Conservation (phyloP, 2,113 vertebrate genomes). For the Colius striatus region DNA sequence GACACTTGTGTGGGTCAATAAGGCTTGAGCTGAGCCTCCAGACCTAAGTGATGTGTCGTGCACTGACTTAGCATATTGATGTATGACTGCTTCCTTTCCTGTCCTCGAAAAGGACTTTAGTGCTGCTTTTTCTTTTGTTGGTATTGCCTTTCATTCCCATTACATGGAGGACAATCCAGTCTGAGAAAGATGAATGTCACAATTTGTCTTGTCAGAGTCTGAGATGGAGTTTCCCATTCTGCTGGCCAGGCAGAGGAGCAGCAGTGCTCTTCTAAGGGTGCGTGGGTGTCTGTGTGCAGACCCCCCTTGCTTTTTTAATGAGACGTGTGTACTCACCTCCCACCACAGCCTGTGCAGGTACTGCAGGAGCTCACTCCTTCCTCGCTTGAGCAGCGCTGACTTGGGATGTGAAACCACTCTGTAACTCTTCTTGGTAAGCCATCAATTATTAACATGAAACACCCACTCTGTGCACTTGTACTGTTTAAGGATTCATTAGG, state of each 20-base stretch:
- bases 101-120: not conserved
- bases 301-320: not conserved
- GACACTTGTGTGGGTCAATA: slow-evolving; percentile 13
- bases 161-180: not conserved
- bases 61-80: slow-evolving; percentile 26
- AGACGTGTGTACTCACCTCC: not conserved
- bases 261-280: fast-evolving
- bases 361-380: not conserved
- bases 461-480: fast-evolving
- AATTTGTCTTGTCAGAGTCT: slow-evolving; percentile 61
- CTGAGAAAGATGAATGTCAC: slow-evolving; percentile 58
- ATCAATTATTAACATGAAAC: not conserved
- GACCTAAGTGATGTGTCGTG: not conserved
- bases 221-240: slow-evolving; percentile 40
- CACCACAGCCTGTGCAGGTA: not conserved
- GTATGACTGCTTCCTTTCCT: not conserved
- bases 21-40: slow-evolving; percentile 17
- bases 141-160: slow-evolving; percentile 35
- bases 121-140: not conserved
- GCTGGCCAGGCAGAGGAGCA: not conserved
- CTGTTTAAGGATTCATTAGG: not conserved
- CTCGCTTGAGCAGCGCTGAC: not conserved
- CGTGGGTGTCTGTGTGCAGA: not conserved
- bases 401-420: not conserved
- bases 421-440: not conserved